Evolutionary conservation across 92 coral and sea anemone species (phyloP).

Genomic region (Paramuricea clavata): DNA sequence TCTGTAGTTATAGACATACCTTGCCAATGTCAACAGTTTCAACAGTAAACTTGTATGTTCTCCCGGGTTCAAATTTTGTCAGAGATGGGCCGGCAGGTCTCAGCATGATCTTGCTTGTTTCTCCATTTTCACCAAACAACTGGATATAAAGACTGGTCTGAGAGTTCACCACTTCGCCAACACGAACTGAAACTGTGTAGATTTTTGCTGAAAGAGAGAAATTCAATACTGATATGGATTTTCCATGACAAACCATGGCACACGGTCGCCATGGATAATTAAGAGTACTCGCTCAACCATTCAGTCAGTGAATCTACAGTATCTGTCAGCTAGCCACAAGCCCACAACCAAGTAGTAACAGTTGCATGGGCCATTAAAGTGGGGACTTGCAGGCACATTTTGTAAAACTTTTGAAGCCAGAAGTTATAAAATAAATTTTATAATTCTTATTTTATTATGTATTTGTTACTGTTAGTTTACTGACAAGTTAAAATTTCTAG

Average conservation of each 20-base stretch:
- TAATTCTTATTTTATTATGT: no score
- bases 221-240: no score
- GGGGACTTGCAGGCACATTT: no score
- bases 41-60: constrained; percentile 97
- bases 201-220: constrained; percentile 76
- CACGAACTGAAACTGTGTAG: constrained; percentile 95
- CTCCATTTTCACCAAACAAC: constrained; percentile 97
- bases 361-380: no score
- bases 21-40: constrained; percentile 99
- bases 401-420: no score
- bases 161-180: constrained; percentile 93
- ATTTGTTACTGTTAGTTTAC: no score
- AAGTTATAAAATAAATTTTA: no score
- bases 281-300: background rate
- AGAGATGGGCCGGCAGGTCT: constrained; percentile 96
- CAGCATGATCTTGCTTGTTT: constrained; percentile 97
- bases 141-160: constrained; percentile 95
- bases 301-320: background rate
- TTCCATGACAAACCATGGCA: no score
- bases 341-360: no score
- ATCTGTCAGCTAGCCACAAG: no score
- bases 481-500: no score
- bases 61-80: constrained; percentile 92
- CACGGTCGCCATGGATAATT: no score
- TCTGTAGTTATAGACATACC: constrained; percentile 61